phyloP scores from a whole-genome alignment of 2,797 vertebrate genomes.

The Ctenosaura bakeri region DNA sequence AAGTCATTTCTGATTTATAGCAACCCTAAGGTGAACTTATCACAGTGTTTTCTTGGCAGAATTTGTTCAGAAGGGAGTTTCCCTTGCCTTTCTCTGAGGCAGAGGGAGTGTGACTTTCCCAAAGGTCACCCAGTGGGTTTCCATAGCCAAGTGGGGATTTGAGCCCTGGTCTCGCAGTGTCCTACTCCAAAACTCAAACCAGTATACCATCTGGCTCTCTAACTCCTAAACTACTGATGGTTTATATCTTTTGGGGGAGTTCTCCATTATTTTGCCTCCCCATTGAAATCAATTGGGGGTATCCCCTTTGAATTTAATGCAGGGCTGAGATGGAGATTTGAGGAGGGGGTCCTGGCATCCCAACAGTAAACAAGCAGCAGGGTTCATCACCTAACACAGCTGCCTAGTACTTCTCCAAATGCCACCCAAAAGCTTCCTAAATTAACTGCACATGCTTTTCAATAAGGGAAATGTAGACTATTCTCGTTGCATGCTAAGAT shows the following conservation, averaged over 20 bases:
- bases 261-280: background rate
- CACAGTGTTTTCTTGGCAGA: too few species aligned
- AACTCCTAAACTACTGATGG: background rate
- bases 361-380: conserved; percentile 15
- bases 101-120: too few species aligned
- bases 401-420: accelerated
- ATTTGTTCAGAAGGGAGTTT: too few species aligned
- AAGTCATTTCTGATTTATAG: too few species aligned
- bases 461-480: conserved; percentile 33
- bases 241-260: background rate
- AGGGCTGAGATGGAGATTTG: background rate
- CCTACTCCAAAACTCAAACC: too few species aligned
- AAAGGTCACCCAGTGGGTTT: too few species aligned
- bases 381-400: background rate
- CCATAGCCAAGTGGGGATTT: too few species aligned
- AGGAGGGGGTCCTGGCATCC: background rate
- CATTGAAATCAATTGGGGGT: background rate
- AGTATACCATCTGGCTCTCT: background rate
- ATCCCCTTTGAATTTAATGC: background rate
- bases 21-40: too few species aligned
- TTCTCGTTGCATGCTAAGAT: background rate
- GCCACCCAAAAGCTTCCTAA: background rate
- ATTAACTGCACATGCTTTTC: background rate
- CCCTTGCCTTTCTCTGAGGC: too few species aligned
- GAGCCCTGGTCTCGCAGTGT: too few species aligned